Evolutionary conservation across 2,888 invertebrate species (phyloP).

Genomic region (Rhagophthalmus giganteus): DNA sequence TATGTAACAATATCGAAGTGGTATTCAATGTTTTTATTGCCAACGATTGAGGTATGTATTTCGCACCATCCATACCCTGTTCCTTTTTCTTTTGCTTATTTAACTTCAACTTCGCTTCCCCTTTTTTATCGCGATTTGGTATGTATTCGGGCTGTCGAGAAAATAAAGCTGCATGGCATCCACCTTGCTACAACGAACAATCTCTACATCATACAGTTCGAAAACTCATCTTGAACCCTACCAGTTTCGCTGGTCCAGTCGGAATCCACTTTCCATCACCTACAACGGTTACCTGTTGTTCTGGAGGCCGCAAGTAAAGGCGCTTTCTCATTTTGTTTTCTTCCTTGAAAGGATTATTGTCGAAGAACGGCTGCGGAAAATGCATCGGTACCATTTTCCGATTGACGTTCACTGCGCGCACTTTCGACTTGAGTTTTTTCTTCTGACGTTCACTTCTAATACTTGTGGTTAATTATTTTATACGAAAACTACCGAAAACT

Average conservation of each 20-base stretch:
- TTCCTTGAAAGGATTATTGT: conserved; percentile 51
- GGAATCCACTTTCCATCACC: conserved; percentile 43
- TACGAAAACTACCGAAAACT: too few relatives aligned
- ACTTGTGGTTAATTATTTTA: too few relatives aligned
- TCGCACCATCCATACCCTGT: background rate
- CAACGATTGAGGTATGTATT: conserved; percentile 32
- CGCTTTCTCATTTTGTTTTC: conserved; percentile 43
- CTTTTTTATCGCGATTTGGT: conserved; percentile 24
- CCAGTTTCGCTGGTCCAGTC: conserved; percentile 50
- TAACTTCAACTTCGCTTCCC: conserved; percentile 8
- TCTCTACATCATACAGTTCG: background rate
- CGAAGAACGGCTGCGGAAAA: conserved; percentile 50
- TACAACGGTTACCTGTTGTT: conserved; percentile 2
- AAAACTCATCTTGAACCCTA: conserved; percentile 15
- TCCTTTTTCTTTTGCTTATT: background rate
- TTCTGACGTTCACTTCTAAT: conserved; percentile 44
- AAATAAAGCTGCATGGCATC: conserved; percentile 54
- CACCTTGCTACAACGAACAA: conserved; percentile 42
- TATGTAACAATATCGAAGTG: conserved; percentile 27
- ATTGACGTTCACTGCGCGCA: conserved; percentile 37
- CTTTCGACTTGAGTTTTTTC: conserved; percentile 40
- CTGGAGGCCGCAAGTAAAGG: conserved; percentile 30
- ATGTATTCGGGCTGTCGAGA: conserved; percentile 48
- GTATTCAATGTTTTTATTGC: conserved; percentile 32
- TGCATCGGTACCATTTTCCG: conserved; percentile 44